A percentile compares a stretch with the other conserved stretches of the same genome.
phyloP scores from a whole-genome alignment of 2,113 vertebrate genomes.

The Corynorhinus townsendii region DNA sequence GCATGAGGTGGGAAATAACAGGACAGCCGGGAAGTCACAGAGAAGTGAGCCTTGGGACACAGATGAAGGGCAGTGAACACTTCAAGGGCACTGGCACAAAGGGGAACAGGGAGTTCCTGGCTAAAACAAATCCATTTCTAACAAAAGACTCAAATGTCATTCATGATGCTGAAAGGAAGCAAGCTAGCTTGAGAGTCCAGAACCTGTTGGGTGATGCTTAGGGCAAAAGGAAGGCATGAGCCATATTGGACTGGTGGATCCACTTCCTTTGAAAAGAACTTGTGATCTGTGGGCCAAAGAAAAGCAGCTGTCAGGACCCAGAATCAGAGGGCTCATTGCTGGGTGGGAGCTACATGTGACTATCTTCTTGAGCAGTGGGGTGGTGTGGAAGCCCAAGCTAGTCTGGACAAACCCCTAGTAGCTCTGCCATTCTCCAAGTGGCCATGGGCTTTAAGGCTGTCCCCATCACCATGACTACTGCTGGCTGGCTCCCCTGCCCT shows the following conservation, averaged over 20 bases:
- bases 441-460: not conserved
- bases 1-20: conserved; percentile 87
- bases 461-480: not conserved
- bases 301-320: not conserved
- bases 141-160: conserved; percentile 74
- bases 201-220: not conserved
- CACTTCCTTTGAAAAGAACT: not conserved
- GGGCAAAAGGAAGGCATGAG: not conserved
- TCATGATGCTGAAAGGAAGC: conserved; percentile 19
- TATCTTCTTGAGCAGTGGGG: not conserved
- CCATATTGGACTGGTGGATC: not conserved
- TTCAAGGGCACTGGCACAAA: conserved; percentile 75
- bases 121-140: conserved; percentile 51
- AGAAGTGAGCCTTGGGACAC: conserved; percentile 81
- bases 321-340: not conserved
- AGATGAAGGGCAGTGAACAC: conserved; percentile 74
- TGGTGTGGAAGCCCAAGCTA: not conserved
- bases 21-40: conserved; percentile 85
- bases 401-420: not conserved
- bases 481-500: not conserved
- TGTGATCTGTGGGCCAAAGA: not conserved
- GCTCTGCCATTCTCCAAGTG: not conserved
- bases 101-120: conserved; percentile 42
- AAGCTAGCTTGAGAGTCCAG: not conserved
- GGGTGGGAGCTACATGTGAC: not conserved